Percentiles rank a stretch among this genome's conserved stretches.
phyloP scores from a whole-genome alignment of 2,113 vertebrate species.

The Erpornis zantholeuca region DNA sequence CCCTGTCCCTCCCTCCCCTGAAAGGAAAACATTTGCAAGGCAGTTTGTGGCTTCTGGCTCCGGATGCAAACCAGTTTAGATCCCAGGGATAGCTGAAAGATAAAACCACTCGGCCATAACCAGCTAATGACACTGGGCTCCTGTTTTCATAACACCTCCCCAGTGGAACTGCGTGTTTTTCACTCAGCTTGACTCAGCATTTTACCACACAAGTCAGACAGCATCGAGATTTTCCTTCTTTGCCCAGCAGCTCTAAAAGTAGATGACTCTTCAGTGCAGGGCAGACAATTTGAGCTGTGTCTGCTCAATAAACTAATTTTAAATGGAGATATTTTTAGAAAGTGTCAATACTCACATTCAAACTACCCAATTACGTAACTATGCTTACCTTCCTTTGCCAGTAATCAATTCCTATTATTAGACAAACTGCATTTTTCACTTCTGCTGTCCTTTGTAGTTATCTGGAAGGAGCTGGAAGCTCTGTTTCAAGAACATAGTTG shows the following conservation, averaged over 20 bases:
- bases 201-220: not conserved
- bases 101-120: slow-evolving; percentile 20
- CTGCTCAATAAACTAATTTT: slow-evolving; percentile 55
- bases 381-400: not conserved
- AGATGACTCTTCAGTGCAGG: not conserved
- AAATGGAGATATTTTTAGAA: slow-evolving; percentile 39
- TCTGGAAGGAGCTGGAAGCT: not conserved
- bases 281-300: not conserved
- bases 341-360: not conserved
- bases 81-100: not conserved
- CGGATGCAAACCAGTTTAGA: slow-evolving; percentile 2
- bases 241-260: not conserved
- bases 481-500: not conserved
- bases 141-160: slow-evolving; percentile 18
- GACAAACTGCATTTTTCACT: not conserved
- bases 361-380: slow-evolving; percentile 34
- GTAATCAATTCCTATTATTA: slow-evolving; percentile 30
- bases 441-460: not conserved
- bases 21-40: slow-evolving; percentile 27
- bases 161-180: not conserved
- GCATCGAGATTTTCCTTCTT: not conserved
- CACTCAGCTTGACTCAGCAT: slow-evolving; percentile 20
- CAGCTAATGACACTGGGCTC: not conserved
- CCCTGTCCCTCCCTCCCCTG: not conserved
- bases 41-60: slow-evolving; percentile 41